Evolutionary conservation across 2,888 invertebrate species (phyloP).

Genomic region (Bhutanitis thaidina): DNA sequence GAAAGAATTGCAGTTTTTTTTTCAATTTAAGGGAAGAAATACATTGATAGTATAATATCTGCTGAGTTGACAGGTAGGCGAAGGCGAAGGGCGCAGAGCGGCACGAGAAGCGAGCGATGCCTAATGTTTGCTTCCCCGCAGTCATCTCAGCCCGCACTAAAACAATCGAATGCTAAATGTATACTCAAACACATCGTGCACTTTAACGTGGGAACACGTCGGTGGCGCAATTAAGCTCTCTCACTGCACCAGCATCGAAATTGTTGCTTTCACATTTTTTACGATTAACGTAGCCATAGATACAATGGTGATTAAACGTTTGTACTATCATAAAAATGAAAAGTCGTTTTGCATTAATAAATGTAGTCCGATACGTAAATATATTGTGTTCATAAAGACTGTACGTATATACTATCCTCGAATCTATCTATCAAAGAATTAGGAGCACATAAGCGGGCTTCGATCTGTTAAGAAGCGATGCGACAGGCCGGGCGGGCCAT

Average conservation of each 20-base stretch:
- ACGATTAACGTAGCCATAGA: constrained; percentile 16
- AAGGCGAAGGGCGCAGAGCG: constrained; percentile 17
- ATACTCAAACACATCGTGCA: constrained; percentile 71
- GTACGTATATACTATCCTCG: no score
- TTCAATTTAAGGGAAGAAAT: background rate
- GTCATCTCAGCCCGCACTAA: constrained; percentile 74
- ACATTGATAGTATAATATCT: background rate
- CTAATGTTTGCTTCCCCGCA: constrained; percentile 65
- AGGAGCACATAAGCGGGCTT: constrained; percentile 30
- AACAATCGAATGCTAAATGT: constrained; percentile 79
- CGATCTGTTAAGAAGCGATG: constrained; percentile 37
- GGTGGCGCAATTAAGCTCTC: constrained; percentile 67
- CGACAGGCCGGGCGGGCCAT: constrained; percentile 59
- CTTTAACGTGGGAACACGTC: constrained; percentile 75
- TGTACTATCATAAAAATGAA: background rate
- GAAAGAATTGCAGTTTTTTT: no score
- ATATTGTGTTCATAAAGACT: no score
- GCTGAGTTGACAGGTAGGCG: constrained; percentile 13
- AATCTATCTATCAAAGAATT: background rate
- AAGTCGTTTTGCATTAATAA: no score
- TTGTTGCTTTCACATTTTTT: constrained; percentile 38
- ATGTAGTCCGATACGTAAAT: no score
- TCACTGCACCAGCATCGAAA: constrained; percentile 25
- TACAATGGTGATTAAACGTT: constrained; percentile 8
- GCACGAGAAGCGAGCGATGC: constrained; percentile 45